Evolutionary conservation across 2,888 invertebrate genomes (phyloP).

Genomic region (Tubulanus polymorphus): DNA sequence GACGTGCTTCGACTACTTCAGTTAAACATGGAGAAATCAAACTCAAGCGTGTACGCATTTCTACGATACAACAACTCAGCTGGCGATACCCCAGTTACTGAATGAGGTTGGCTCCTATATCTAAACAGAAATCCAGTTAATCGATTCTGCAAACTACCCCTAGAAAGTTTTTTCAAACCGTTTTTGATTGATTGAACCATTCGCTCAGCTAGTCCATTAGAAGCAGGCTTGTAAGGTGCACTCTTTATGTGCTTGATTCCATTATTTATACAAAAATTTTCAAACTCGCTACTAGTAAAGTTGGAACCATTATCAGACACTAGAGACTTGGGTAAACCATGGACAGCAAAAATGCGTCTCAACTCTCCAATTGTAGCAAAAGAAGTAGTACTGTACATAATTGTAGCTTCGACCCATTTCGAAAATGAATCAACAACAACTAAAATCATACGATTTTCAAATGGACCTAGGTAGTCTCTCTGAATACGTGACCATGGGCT

Average conservation of each 20-base stretch:
- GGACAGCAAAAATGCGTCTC: conserved; percentile 15
- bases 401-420: conserved; percentile 50
- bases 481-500: conserved; percentile 25
- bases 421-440: conserved; percentile 34
- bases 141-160: neutral
- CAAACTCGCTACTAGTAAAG: conserved; percentile 28
- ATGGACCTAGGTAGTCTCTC: conserved; percentile 24
- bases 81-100: neutral
- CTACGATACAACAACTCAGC: neutral
- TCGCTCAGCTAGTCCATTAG: conserved; percentile 31
- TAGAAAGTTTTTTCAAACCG: neutral
- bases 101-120: conserved; percentile 1
- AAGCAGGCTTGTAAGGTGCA: conserved; percentile 30
- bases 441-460: conserved; percentile 15
- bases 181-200: conserved; percentile 27
- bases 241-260: conserved; percentile 23
- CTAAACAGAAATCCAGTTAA: neutral
- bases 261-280: conserved; percentile 20
- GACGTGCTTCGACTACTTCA: neutral
- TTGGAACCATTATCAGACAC: conserved; percentile 36
- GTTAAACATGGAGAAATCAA: neutral
- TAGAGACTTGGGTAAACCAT: conserved; percentile 26
- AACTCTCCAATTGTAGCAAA: conserved; percentile 19
- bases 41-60: neutral
- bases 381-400: conserved; percentile 18